Evolutionary conservation across 1,140 invertebrate genomes (phyloP).

Genomic region (Papilio polyxenes): DNA sequence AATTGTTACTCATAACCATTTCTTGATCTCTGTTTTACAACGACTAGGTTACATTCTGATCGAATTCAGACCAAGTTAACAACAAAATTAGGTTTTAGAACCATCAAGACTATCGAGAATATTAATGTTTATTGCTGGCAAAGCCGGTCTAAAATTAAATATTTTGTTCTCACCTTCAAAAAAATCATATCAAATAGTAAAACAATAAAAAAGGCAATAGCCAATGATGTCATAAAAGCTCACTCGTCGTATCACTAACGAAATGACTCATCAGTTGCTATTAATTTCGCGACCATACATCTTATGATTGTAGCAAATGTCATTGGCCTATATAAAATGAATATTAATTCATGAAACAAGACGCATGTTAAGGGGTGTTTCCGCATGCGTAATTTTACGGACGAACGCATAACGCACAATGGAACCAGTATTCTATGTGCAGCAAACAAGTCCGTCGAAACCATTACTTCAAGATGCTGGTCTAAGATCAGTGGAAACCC

Average conservation of each 20-base stretch:
- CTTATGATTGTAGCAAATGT: constrained; percentile 56
- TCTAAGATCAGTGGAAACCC: not conserved
- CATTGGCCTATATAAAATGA: constrained; percentile 62
- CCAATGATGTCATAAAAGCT: not conserved
- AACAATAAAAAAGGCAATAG: constrained; percentile 28
- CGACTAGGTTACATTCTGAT: not conserved
- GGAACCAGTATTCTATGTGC: not conserved
- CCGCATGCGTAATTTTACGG: not conserved
- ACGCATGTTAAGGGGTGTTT: not conserved
- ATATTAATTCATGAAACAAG: constrained; percentile 26
- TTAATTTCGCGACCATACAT: constrained; percentile 51
- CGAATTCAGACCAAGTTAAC: not conserved
- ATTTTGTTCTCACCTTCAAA: not conserved
- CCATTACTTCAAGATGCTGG: not conserved
- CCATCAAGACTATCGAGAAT: too few relatives aligned
- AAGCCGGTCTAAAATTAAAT: too few relatives aligned
- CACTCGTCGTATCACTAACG: constrained; percentile 12
- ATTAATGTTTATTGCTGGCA: too few relatives aligned
- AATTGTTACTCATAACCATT: not conserved
- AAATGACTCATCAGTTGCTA: constrained; percentile 51
- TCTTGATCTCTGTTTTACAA: not conserved
- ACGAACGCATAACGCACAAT: not conserved
- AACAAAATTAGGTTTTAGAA: not conserved
- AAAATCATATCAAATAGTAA: not conserved
- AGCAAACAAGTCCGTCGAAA: not conserved